Base-by-base conservation (phyloP, 2,888 invertebrate genomes). In the Orchesellides sinensis region DNA sequence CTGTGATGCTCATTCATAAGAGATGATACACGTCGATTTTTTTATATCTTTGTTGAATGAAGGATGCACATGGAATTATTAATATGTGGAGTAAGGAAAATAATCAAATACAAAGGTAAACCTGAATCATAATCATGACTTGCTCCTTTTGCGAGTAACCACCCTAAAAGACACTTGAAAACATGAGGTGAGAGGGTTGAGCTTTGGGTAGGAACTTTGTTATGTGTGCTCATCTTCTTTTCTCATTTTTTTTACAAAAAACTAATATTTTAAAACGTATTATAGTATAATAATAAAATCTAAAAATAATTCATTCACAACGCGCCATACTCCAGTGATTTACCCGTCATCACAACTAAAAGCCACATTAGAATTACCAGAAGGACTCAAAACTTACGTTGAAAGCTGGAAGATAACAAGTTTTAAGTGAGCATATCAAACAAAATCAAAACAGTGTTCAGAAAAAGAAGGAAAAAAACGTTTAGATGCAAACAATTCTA, bases 111-210 rank as follows among this genome's bases (percentile, higher is more conserved):
- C 4, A 4, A 56, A 17, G 52, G 23, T 56, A 52, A 59, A 47
- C 59, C 25, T 61, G 45, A 63, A 68, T 68, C 27, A 59, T 68
- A 68, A 68, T 77, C 79, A 79, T 79, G 79, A 79, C 79, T 79
- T 79, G 79, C 21, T 72, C 65, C 70, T 35, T 59, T 17, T 47
- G 45, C 6, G 25, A 40, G 56, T 68, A 74, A 74, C 63, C 65
- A 68, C 56, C 77, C 77, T 59, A 59, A 54, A 66, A n/a, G n/a
- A n/a, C n/a, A n/a, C n/a, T n/a, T 77, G 27, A 40, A 68, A 77
- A 56, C 25, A 21, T 17, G 8, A 52, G n/a, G 6, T 59, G 32
- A 59, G 3, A 23, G 10, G 19, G 3, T 49, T 8, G 8, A 5
- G n/a, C 10, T 49, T 49, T 49, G 59, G 17, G 23, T 54, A 59